Evolutionary conservation across 2,113 vertebrate species (phyloP).

Genomic region (Seriola quinqueradiata): DNA sequence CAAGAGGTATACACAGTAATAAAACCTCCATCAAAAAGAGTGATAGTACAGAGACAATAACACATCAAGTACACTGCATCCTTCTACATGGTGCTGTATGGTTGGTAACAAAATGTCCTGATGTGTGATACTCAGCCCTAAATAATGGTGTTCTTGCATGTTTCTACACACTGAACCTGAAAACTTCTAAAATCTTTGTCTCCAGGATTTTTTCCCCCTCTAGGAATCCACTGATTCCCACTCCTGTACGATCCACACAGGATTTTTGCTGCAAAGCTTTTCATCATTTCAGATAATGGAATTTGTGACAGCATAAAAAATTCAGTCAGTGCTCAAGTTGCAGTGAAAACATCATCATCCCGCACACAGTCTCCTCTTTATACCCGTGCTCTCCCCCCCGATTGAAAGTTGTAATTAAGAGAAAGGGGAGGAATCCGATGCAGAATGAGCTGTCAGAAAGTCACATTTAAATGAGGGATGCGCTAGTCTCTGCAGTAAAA

Average conservation of each 20-base stretch:
- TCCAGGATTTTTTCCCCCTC: not conserved
- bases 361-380: conserved; percentile 15
- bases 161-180: not conserved
- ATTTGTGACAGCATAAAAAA: conserved; percentile 64
- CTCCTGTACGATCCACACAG: conserved; percentile 12
- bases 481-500: conserved; percentile 92
- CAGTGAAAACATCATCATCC: conserved; percentile 38
- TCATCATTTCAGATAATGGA: conserved; percentile 78
- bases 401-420: conserved; percentile 99
- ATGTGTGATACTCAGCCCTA: not conserved
- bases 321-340: not conserved
- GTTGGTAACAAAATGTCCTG: not conserved
- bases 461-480: conserved; percentile 99
- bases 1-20: too few species aligned
- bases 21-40: too few species aligned
- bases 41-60: too few species aligned
- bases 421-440: conserved; percentile 94
- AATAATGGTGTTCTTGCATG: not conserved
- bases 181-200: not conserved
- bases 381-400: conserved; percentile 66
- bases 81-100: not conserved
- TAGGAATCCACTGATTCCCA: not conserved
- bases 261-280: conserved; percentile 40
- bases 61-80: not conserved
- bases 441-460: conserved; percentile 99